Base-by-base conservation (phyloP, 2,113 vertebrate species). In the Indicator maculatus region DNA sequence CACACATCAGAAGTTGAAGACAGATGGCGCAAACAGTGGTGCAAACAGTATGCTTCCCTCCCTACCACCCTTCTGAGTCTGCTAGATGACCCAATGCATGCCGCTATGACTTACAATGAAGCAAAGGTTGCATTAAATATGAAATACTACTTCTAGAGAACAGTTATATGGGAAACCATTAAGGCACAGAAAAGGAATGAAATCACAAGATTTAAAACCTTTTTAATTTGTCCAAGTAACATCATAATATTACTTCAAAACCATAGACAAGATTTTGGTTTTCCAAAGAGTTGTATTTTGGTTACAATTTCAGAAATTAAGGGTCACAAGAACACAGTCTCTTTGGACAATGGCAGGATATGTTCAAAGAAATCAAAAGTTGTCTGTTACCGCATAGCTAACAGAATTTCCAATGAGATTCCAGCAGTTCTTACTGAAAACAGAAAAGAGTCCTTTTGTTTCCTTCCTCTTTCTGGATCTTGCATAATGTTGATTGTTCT, bases 391-490 rank as follows among this genome's bases (percentile, higher is more conserved):
- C 60, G 89, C 90, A 95, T 1, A 70, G 84, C 83, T 60, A 93
- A 86, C 61, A 86, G 76, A 90, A 94, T 93, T 95, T 77, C 63
- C 81, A 93, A 36, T 72, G 90, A 94, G 87, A 71, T 93, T 87
- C 63, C 84, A 90, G 70, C 83, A 91, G 78, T 76, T 94, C 73
- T 90, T 85, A 90, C 12, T 92, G 85, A 92, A 94, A 96, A 83
- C 87, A 96, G 89, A 96, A 96, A 86, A 92, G 88, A 96, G 76
- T 26, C 67, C 75, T 79, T 95, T 97, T 95, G 93, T 93, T 95
- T 92, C 90, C 92, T 96, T 96, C 93, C 86, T 93, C 85, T 90
- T 88, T 93, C 83, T 89, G 77, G 41, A 92, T 86, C 65, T 93
- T 70, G 79, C 58, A 80, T 76, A 96, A 93, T 65, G 90, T 74